Evolutionary conservation across 2,797 vertebrate species (phyloP).

Genomic region (Cirrhinus molitorella): DNA sequence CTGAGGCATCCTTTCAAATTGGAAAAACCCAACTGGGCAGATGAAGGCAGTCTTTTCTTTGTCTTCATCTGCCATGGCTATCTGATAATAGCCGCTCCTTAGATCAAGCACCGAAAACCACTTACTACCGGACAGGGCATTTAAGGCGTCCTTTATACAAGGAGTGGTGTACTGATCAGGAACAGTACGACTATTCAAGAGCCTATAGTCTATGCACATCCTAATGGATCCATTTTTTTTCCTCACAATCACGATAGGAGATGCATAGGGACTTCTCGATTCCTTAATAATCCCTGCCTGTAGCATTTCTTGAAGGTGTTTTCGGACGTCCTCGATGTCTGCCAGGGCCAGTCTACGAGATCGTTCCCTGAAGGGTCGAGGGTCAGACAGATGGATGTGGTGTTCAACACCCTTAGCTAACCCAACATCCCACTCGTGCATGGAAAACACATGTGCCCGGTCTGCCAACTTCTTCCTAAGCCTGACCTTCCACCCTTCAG

Average conservation of each 20-base stretch:
- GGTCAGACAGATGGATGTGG: conserved; percentile 1
- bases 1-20: not conserved
- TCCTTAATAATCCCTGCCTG: conserved; percentile 4
- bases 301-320: not conserved
- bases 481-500: not conserved
- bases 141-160: not conserved
- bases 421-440: not conserved
- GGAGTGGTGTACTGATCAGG: not conserved
- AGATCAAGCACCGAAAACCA: conserved; percentile 5
- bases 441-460: not conserved
- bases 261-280: not conserved
- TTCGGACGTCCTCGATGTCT: not conserved
- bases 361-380: not conserved
- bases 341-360: not conserved
- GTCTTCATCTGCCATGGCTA: too few species aligned
- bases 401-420: not conserved
- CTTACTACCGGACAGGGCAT: not conserved
- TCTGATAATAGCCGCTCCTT: too few species aligned
- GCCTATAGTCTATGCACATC: conserved; percentile 18
- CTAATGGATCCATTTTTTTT: conserved; percentile 3
- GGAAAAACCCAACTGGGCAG: not conserved
- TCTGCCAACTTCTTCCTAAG: not conserved
- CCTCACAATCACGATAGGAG: not conserved
- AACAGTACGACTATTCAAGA: not conserved
- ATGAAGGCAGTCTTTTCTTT: not conserved